These are phyloP conservation scores for Microtus montanus DNA, from an alignment of 2,113 vertebrate genomes.

Conservation along the genomic window DNA sequence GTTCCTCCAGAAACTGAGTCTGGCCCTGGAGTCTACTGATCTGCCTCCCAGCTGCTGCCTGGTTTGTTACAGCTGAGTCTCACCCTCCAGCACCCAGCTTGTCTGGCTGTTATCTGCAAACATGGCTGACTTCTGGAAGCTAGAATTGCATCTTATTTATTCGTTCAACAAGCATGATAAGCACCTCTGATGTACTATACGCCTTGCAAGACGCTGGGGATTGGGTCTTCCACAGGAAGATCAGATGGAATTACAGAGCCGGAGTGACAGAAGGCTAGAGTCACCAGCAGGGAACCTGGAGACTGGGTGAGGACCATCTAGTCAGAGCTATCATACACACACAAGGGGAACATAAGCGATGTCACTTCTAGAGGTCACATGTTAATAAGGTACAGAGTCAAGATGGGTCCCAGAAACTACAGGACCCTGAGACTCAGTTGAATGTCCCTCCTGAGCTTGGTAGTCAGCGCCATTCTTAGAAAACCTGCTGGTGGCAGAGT, in stretches of 20 bases:
- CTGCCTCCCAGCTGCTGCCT: background rate
- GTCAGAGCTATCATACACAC: background rate
- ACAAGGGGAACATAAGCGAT: background rate
- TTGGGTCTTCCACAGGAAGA: background rate
- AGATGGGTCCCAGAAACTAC: background rate
- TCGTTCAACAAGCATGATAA: background rate
- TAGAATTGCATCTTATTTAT: background rate
- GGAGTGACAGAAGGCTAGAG: background rate
- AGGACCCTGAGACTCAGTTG: background rate
- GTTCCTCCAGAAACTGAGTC: background rate
- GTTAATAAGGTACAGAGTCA: background rate
- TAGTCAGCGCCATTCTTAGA: background rate
- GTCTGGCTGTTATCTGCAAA: background rate
- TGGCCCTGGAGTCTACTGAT: background rate
- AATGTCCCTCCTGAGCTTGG: background rate
- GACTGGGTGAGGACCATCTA: background rate
- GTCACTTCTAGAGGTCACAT: background rate
- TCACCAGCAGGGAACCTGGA: background rate
- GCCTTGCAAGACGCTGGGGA: background rate
- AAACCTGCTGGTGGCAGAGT: no score
- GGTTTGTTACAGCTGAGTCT: background rate
- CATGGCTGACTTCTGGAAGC: background rate
- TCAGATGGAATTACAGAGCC: background rate
- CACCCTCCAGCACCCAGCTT: background rate
- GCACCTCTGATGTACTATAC: background rate